Evolutionary conservation across 2,113 vertebrate species (phyloP).

Genomic region (Melanostigma gelatinosum): DNA sequence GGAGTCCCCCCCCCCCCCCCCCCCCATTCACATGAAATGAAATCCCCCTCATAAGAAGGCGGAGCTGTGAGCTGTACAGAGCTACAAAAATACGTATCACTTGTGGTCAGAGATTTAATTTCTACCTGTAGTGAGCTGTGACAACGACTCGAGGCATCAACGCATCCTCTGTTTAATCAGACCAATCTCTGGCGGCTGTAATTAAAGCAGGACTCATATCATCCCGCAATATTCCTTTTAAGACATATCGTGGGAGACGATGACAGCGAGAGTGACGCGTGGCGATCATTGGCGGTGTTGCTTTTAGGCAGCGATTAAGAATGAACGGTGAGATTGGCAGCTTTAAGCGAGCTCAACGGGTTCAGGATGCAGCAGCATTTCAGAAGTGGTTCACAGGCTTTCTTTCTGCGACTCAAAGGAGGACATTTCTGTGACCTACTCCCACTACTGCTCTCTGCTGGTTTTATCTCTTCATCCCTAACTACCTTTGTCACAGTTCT

Average conservation of each 20-base stretch:
- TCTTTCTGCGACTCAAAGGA: background rate
- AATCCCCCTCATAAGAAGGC: background rate
- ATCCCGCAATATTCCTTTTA: constrained; percentile 12
- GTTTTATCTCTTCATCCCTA: constrained; percentile 26
- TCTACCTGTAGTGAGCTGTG: constrained; percentile 43
- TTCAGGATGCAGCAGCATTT: background rate
- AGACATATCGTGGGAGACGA: background rate
- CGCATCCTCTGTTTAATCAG: constrained; percentile 34
- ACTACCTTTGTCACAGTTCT: constrained; percentile 17
- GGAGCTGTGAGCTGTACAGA: background rate
- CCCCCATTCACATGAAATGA: constrained; percentile 19
- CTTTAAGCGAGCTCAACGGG: constrained; percentile 15
- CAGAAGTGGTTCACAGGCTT: background rate
- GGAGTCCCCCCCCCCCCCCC: background rate
- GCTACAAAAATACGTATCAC: constrained; percentile 3
- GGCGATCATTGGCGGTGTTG: background rate
- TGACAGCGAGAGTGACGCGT: background rate
- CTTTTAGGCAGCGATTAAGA: background rate
- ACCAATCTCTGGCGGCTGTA: constrained; percentile 29
- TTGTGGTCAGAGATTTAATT: constrained; percentile 37
- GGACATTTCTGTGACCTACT: background rate
- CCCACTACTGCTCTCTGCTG: background rate
- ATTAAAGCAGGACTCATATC: constrained; percentile 35
- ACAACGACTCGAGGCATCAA: constrained; percentile 19
- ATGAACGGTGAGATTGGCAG: constrained; percentile 1